Percentiles rank a stretch among this genome's conserved stretches.
phyloP scores from a whole-genome alignment of 2,888 invertebrate species.

The Drosophila nr. medialis region DNA sequence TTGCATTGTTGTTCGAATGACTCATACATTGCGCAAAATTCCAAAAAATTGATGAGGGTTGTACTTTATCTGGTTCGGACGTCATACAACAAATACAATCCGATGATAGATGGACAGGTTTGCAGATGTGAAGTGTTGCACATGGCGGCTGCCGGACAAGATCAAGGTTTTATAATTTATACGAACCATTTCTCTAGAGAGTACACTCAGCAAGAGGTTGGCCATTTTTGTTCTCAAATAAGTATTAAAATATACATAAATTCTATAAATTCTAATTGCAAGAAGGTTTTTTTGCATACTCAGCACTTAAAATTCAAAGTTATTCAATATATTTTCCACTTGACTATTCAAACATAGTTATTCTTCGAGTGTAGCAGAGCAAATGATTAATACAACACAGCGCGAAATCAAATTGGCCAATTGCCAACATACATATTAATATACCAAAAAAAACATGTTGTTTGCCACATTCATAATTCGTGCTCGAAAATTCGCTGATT shows the following conservation, averaged over 20 bases:
- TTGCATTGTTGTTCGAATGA: conserved; percentile 36
- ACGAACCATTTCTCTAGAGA: conserved; percentile 30
- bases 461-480: conserved; percentile 14
- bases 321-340: neutral
- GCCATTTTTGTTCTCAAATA: neutral
- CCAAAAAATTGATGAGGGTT: conserved; percentile 29
- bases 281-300: neutral
- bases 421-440: conserved; percentile 59
- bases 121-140: conserved; percentile 54
- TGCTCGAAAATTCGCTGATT: conserved; percentile 3
- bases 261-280: neutral
- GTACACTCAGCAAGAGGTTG: neutral
- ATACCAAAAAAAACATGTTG: conserved; percentile 5
- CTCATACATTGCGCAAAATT: conserved; percentile 11
- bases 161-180: conserved; percentile 63
- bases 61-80: conserved; percentile 13
- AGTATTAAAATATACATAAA: neutral
- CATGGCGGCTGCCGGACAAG: conserved; percentile 65
- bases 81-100: conserved; percentile 6
- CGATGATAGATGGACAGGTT: conserved; percentile 6
- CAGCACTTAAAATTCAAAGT: neutral
- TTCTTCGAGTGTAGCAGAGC: neutral
- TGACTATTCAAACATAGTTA: neutral
- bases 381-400: conserved; percentile 14
- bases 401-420: conserved; percentile 51